Base-by-base conservation (phyloP, 2,113 vertebrate species). In the Paedocypris sp. region DNA sequence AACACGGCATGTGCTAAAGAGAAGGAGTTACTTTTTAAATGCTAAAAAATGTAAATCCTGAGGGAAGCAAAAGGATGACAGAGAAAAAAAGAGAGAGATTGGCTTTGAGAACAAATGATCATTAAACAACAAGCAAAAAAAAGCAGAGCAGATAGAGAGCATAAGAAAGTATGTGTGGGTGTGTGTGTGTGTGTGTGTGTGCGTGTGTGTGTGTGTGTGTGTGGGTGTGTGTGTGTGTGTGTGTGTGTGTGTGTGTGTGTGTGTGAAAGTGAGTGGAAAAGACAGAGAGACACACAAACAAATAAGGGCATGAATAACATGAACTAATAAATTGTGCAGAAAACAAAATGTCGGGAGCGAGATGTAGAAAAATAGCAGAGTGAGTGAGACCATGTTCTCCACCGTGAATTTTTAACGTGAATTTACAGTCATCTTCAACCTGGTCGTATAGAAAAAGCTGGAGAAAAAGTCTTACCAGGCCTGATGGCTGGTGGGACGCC, bases 11-110 rank as follows among this genome's bases (percentile, higher is more conserved):
- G 33, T 58, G 35, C 29, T 31, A 36, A 61, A 71, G 60, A 67
- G 54, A 71, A 67, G 64, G 53, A 41, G 31, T 36, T 59, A 9
- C 32, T 59, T 51, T 32, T 45, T 35, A 66, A 62, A 62, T 66
- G 74, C 79, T 76, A 76, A 75, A 68, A 64, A 81, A 77, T 80
- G 83, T 78, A 80, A 82, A 68, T 75, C 86, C 87, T 84, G 84
- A 78, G 83, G 84, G 84, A 86, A 80, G 80, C 80, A 86, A 83
- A 82, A 78, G 59, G 41, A 60, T 60, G 54, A 73, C 63, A 47
- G 60, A 56, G 59, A 47, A 18, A 31, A 45, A 22, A 39, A 38
- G 36, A 26, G 64, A 47, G 31, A 36, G 15, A 65, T 72, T 51
- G 60, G 69, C 69, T 67, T 60, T 76, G 68, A 70, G 71, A 64